Base-by-base conservation (phyloP, 2,888 invertebrate species). In the Drosophila anomalata region DNA sequence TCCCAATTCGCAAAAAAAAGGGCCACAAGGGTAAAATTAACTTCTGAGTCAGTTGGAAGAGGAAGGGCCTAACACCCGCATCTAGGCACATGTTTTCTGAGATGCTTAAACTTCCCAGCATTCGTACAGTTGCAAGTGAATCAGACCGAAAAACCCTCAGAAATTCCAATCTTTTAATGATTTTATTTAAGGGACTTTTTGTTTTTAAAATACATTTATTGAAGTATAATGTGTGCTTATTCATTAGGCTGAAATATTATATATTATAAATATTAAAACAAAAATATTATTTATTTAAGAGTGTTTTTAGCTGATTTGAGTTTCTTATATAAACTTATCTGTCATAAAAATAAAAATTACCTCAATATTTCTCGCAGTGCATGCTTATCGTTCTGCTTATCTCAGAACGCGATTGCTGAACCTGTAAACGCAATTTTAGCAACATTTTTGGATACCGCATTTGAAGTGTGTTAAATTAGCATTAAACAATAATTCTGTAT, bases 31-130 rank as follows among this genome's bases (percentile, higher is more conserved):
- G 73, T 48, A 41, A 67, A 59, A 76, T 47, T 12, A 42, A 68
- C 54, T 68, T 48, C 55, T 68, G 66, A 67, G 69, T 67, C 56
- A 50, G 36, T 46, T 36, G 39, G 11, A 3, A 54, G 66, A 44
- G 63, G 57, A 61, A 47, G 55, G 36, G 44, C 54, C 79, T 67
- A 69, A 60, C 85, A 75, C 87, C 80, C 80, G 84, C 87, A 87
- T 84, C 48, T 36, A 65, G 75, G 72, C 75, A 77, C 73, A 71
- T 80, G 87, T 60, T 80, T 80, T 52, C 24, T 24, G 17, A 3
- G 36, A 4, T 7, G n/a, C 22, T 1, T 52, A 3, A 12, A 52
- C 62, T 59, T 31, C 58, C 66, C 57, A 60, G 17, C 46, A 57
- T 46, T 36, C 60, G 59, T 59, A 59, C 62, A 69, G 48, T 55